Evolutionary conservation across 2,113 vertebrate genomes (phyloP).

Genomic region (Alethe castanea): DNA sequence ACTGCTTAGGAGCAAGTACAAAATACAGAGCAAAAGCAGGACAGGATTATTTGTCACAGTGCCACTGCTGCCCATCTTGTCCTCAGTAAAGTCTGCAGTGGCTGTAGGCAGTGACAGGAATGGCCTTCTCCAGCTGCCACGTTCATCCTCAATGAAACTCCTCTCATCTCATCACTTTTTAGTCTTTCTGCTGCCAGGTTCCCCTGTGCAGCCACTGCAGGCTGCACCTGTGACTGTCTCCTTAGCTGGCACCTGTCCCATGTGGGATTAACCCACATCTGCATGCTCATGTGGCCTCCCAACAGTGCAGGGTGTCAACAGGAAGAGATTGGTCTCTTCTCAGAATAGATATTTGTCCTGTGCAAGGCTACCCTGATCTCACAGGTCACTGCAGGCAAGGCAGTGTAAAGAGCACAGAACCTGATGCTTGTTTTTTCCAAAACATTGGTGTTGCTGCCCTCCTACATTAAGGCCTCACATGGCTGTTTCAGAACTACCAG

Average conservation of each 20-base stretch:
- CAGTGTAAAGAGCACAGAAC: not conserved
- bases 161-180: not conserved
- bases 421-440: not conserved
- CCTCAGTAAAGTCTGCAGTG: not conserved
- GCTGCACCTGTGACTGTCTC: not conserved
- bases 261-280: not conserved
- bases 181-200: not conserved
- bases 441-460: not conserved
- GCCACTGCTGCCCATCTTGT: not conserved
- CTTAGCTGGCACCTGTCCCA: fast-evolving
- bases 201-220: not conserved
- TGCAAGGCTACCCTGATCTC: not conserved
- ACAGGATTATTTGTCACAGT: not conserved
- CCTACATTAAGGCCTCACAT: not conserved
- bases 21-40: not conserved
- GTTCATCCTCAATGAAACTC: not conserved
- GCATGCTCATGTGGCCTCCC: fast-evolving
- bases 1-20: not conserved
- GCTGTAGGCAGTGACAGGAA: not conserved
- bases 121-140: not conserved
- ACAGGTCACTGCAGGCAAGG: not conserved
- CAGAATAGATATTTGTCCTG: not conserved
- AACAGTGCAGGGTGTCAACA: not conserved
- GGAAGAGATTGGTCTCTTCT: not conserved
- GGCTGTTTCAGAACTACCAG: not conserved